Conservation (phyloP, 2,888 invertebrate species). For the Lasioglossum marginatum region DNA sequence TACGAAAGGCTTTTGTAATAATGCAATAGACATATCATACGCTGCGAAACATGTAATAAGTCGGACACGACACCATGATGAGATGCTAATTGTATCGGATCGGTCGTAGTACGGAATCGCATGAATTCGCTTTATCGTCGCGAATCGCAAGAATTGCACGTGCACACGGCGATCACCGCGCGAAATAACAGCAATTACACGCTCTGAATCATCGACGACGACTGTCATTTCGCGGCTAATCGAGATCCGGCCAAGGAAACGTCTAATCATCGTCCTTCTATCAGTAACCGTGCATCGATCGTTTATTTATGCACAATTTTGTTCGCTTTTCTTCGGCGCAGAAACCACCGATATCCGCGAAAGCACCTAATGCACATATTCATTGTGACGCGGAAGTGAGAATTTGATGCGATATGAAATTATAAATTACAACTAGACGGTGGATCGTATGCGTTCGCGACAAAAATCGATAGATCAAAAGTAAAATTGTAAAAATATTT, state of each 20-base stretch:
- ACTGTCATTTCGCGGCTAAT: slow-evolving; percentile 36
- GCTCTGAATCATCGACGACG: slow-evolving; percentile 44
- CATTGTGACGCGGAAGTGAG: too few species aligned
- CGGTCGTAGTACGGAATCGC: neutral
- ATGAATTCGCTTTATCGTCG: slow-evolving; percentile 12
- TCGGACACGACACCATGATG: neutral
- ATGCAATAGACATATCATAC: neutral
- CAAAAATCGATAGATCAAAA: neutral
- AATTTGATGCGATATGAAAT: too few species aligned
- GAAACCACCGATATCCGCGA: neutral
- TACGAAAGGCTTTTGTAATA: neutral
- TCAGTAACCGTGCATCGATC: neutral
- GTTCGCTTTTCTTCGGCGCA: too few species aligned
- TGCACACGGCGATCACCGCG: slow-evolving; percentile 5
- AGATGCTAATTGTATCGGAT: neutral
- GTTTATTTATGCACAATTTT: neutral
- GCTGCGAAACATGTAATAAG: neutral
- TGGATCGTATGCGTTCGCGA: neutral
- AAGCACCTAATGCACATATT: too few species aligned
- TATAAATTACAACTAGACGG: too few species aligned
- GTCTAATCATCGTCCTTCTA: slow-evolving; percentile 11
- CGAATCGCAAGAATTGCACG: slow-evolving; percentile 22
- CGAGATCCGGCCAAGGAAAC: slow-evolving; percentile 23
- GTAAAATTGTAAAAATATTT: neutral
- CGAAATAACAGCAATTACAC: slow-evolving; percentile 45